These are phyloP conservation scores for Poecilia picta DNA, from an alignment of 2,797 vertebrate species.

Conservation along the genomic window DNA sequence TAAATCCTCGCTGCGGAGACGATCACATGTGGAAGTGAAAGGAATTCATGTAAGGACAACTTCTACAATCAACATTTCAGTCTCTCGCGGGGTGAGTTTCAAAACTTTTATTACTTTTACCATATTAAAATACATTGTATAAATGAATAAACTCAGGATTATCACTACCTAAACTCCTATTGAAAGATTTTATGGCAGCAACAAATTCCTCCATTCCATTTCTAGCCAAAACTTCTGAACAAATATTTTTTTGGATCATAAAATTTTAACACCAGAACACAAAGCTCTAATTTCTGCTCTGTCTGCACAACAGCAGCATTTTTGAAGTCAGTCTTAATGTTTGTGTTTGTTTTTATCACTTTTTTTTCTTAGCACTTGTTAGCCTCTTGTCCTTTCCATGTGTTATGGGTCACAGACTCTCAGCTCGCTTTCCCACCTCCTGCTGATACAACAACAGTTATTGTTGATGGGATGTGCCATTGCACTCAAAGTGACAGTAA, in stretches of 20 bases:
- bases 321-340: conserved; percentile 10
- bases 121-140: too few relatives aligned
- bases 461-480: conserved; percentile 40
- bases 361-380: conserved; percentile 33
- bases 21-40: too few relatives aligned
- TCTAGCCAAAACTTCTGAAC: not conserved
- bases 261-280: not conserved
- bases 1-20: too few relatives aligned
- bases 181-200: conserved; percentile 12
- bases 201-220: not conserved
- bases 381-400: conserved; percentile 31
- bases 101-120: too few relatives aligned
- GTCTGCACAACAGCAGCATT: conserved; percentile 15
- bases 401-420: conserved; percentile 36
- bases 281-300: conserved; percentile 9
- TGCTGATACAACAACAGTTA: conserved; percentile 24
- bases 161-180: conserved; percentile 46
- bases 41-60: too few relatives aligned
- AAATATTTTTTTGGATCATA: too few relatives aligned
- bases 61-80: too few relatives aligned
- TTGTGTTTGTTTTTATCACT: conserved; percentile 22
- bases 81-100: too few relatives aligned
- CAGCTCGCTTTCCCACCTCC: conserved; percentile 22
- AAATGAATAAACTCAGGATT: conserved; percentile 13
- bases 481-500: conserved; percentile 53